Conservation (phyloP, 2,797 vertebrate species). For the Acrossocheilus fasciatus region DNA sequence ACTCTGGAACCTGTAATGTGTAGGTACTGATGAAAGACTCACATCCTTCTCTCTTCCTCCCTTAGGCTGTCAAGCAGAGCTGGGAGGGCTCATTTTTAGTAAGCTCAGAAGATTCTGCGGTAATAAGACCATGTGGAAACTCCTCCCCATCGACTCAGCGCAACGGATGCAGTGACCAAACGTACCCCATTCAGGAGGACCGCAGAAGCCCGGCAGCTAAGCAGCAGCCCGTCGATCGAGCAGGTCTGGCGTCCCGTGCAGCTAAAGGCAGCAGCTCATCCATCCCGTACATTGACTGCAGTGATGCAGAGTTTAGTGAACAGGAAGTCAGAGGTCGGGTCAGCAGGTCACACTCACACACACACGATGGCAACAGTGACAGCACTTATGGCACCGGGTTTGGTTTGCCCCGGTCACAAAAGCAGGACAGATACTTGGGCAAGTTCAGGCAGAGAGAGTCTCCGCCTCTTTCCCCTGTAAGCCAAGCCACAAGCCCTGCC, state of each 20-base stretch:
- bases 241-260: slow-evolving; percentile 92
- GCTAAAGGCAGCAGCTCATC: slow-evolving; percentile 84
- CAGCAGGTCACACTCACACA: slow-evolving; percentile 80
- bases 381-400: slow-evolving; percentile 66
- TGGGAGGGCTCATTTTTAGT: slow-evolving; percentile 81
- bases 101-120: slow-evolving; percentile 77
- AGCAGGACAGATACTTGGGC: slow-evolving; percentile 75
- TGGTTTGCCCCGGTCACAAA: slow-evolving; percentile 65
- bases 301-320: slow-evolving; percentile 86
- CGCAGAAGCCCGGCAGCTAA: slow-evolving; percentile 69
- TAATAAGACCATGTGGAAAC: slow-evolving; percentile 73
- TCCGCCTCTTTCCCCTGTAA: slow-evolving; percentile 73
- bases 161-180: slow-evolving; percentile 71
- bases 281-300: slow-evolving; percentile 88
- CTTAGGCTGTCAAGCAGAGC: slow-evolving; percentile 80
- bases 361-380: slow-evolving; percentile 82
- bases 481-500: slow-evolving; percentile 75
- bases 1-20: neutral
- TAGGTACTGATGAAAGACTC: neutral
- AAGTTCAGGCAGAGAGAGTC: slow-evolving; percentile 78
- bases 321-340: slow-evolving; percentile 81
- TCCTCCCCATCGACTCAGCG: slow-evolving; percentile 75
- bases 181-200: slow-evolving; percentile 76
- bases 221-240: slow-evolving; percentile 83
- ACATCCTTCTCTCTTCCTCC: neutral